Evolutionary conservation across 2,797 vertebrate species (phyloP).

Genomic region (Tadarida brasiliensis): DNA sequence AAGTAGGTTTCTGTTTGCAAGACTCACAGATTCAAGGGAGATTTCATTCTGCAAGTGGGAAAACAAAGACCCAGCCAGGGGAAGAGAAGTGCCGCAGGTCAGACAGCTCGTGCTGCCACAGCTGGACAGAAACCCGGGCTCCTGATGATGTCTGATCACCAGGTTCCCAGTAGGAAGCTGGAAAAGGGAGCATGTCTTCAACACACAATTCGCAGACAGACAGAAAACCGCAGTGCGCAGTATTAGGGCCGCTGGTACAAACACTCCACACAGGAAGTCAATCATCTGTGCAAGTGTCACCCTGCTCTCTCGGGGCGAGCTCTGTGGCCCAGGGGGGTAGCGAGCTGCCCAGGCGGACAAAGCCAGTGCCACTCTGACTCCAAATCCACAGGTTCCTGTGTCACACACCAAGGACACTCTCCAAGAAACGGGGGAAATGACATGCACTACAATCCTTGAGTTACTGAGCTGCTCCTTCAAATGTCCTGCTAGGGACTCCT

Average conservation of each 20-base stretch:
- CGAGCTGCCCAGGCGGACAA: neutral
- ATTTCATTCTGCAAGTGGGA: neutral
- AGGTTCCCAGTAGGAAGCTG: neutral
- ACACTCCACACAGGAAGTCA: neutral
- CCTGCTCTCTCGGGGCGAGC: neutral
- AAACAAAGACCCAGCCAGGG: neutral
- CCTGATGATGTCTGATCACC: neutral
- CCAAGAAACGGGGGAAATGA: neutral
- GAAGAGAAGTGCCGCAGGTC: neutral
- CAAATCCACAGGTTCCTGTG: neutral
- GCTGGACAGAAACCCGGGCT: neutral
- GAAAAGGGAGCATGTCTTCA: neutral
- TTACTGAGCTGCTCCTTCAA: neutral
- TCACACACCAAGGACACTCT: fast-evolving
- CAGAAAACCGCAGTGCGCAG: too few species aligned
- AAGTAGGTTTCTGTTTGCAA: neutral
- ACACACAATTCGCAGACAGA: fast-evolving
- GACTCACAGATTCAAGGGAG: neutral
- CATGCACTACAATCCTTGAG: fast-evolving
- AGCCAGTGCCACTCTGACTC: neutral
- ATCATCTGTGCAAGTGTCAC: neutral
- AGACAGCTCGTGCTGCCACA: neutral
- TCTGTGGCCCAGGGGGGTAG: neutral
- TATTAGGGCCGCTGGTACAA: neutral
- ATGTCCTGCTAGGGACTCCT: neutral